Percentiles rank a stretch among this genome's conserved stretches.
Conservation (phyloP, 2,113 vertebrate species). For the Galeopterus variegatus region DNA sequence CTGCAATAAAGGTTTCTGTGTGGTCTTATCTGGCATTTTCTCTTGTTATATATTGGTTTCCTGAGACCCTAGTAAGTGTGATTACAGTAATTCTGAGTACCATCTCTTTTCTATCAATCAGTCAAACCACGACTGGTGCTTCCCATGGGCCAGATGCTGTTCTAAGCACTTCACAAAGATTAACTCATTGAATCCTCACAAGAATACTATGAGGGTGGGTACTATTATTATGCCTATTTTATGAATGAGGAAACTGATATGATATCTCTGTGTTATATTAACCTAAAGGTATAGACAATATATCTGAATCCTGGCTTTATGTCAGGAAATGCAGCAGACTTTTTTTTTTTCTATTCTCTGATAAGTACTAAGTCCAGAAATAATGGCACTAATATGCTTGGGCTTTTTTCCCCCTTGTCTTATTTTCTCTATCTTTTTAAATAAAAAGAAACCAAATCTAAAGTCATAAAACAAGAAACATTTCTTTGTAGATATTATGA, state of each 20-base stretch:
- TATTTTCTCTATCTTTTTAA: background rate
- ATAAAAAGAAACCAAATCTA: constrained; percentile 54
- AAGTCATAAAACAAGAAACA: constrained; percentile 34
- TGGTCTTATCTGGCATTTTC: constrained; percentile 46
- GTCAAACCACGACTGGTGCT: background rate
- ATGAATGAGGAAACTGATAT: background rate
- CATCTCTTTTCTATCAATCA: background rate
- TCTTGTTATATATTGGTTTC: constrained; percentile 41
- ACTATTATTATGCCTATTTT: background rate
- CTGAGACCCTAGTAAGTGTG: background rate
- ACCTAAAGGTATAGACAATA: constrained; percentile 30
- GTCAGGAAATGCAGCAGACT: background rate
- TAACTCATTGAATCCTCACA: background rate
- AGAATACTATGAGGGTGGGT: background rate
- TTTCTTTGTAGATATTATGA: constrained; percentile 27
- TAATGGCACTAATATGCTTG: background rate
- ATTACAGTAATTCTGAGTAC: constrained; percentile 4
- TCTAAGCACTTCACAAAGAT: background rate
- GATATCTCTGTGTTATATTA: constrained; percentile 21
- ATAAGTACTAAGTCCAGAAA: background rate
- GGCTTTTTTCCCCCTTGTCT: background rate
- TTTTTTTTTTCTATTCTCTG: constrained; percentile 4
- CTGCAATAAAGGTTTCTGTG: background rate
- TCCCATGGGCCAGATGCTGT: background rate
- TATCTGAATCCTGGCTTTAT: background rate